These are phyloP conservation scores for Baryphthengus martii DNA, from an alignment of 2,113 vertebrate species.

Conservation along the genomic window DNA sequence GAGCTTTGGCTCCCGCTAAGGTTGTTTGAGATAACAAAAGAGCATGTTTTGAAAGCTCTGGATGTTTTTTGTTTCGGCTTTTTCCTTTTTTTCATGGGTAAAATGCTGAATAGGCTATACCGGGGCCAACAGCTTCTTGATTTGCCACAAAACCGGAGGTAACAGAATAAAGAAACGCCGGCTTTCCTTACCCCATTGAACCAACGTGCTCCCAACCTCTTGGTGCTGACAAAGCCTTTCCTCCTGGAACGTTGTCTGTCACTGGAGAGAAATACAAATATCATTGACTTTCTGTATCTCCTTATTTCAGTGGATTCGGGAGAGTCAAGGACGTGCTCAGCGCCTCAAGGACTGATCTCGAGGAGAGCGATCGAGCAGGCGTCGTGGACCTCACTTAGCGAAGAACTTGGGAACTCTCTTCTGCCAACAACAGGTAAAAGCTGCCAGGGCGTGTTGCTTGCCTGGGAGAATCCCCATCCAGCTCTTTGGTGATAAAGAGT, in stretches of 20 bases:
- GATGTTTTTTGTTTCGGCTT: neutral
- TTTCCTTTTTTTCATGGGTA: neutral
- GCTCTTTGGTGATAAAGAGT: neutral
- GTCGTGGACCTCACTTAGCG: neutral
- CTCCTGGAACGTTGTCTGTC: neutral
- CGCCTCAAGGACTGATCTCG: neutral
- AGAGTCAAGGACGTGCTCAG: neutral
- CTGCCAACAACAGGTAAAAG: neutral
- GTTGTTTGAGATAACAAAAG: constrained; percentile 37
- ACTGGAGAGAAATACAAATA: neutral
- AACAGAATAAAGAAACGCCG: neutral
- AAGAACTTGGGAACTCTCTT: neutral
- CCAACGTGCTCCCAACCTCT: neutral
- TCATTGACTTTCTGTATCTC: neutral
- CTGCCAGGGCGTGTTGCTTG: neutral
- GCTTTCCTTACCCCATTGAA: neutral
- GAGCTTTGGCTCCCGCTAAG: neutral
- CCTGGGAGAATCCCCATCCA: neutral
- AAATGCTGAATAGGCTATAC: neutral
- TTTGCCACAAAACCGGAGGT: neutral
- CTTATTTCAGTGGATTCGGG: neutral
- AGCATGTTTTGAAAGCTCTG: neutral
- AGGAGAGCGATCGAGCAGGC: neutral
- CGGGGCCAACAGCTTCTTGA: neutral
- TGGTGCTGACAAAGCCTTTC: neutral